These are phyloP conservation scores for Melitaea cinxia DNA, from an alignment of 1,140 invertebrate genomes.

Conservation along the genomic window DNA sequence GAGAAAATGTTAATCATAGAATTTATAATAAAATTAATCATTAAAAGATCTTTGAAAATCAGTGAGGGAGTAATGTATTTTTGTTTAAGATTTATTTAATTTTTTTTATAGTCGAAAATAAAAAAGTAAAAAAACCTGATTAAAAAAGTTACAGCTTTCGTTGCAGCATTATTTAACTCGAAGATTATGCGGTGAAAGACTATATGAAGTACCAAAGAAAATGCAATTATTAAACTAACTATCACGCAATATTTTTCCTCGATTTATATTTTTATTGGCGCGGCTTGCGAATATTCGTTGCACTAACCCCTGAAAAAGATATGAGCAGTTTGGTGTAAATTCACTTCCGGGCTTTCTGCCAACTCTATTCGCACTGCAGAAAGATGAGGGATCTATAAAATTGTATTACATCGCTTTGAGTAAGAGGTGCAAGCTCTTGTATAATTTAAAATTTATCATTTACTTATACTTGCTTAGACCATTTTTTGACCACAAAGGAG, in stretches of 20 bases:
- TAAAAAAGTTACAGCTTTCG: no score
- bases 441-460: neutral
- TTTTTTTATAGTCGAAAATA: no score
- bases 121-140: no score
- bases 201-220: neutral
- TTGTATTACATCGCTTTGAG: constrained; percentile 48
- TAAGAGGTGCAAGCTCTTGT: constrained; percentile 40
- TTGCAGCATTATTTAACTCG: neutral
- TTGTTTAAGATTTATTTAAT: no score
- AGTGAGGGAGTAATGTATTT: no score
- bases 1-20: no score
- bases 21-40: no score
- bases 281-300: constrained; percentile 45
- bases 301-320: constrained; percentile 53
- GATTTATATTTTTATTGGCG: constrained; percentile 43
- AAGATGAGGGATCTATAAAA: constrained; percentile 66
- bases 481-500: neutral
- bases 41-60: no score
- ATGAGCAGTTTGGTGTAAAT: constrained; percentile 61
- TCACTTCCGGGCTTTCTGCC: constrained; percentile 61
- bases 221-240: constrained; percentile 18
- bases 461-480: neutral
- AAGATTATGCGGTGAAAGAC: neutral
- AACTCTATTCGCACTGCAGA: constrained; percentile 68
- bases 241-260: constrained; percentile 21